phyloP scores from a whole-genome alignment of 2,797 vertebrate species.

The Myotis vivesi region DNA sequence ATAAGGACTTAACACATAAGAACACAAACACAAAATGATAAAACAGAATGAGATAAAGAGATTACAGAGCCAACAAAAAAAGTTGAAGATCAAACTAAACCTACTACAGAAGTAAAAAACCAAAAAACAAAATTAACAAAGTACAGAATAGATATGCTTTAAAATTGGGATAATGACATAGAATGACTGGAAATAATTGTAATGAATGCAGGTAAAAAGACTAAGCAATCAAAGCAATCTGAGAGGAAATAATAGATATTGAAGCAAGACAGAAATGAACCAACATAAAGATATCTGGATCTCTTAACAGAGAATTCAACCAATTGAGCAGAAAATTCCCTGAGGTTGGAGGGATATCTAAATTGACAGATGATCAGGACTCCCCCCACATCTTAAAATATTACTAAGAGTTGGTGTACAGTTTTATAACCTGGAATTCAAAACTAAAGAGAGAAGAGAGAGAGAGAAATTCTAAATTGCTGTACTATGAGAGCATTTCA shows the following conservation, averaged over 20 bases:
- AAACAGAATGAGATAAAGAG: not conserved
- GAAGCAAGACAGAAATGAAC: not conserved
- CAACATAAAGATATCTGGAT: not conserved
- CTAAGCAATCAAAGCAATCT: not conserved
- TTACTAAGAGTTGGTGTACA: not conserved
- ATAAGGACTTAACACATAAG: not conserved
- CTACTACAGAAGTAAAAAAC: not conserved
- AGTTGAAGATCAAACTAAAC: not conserved
- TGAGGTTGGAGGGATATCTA: not conserved
- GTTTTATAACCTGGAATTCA: not conserved
- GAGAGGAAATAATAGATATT: not conserved
- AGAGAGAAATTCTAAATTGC: not conserved
- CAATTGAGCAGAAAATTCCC: not conserved
- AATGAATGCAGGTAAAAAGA: not conserved
- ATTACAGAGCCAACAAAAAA: not conserved
- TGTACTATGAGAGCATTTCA: not conserved
- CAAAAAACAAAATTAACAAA: not conserved
- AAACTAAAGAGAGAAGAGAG: not conserved
- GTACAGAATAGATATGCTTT: not conserved
- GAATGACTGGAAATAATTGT: not conserved
- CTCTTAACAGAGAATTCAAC: not conserved
- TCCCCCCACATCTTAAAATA: not conserved
- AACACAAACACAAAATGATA: not conserved
- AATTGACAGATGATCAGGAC: not conserved
- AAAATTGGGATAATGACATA: not conserved